Percentiles rank a stretch among this genome's conserved stretches.
Conservation (phyloP, 2,113 vertebrate species). For the Geococcyx californianus region DNA sequence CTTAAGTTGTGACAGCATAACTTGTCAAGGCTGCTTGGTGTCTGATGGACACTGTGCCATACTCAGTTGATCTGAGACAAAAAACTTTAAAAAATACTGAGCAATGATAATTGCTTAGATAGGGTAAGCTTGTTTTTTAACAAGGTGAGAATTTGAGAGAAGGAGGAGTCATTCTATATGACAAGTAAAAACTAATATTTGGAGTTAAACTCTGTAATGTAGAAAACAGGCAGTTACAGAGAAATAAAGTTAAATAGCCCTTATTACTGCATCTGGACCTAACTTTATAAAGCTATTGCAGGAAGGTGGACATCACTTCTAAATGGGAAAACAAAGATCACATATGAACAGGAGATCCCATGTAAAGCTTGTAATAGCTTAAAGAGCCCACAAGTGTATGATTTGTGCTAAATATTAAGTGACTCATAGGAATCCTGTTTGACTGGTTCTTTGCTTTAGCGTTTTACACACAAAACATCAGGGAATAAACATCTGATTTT, state of each 20-base stretch:
- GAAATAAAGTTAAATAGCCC: neutral
- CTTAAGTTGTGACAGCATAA: neutral
- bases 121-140: neutral
- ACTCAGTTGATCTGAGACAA: neutral
- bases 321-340: neutral
- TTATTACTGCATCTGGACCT: neutral
- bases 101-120: neutral
- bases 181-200: neutral
- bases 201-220: neutral
- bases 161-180: neutral
- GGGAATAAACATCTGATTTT: neutral
- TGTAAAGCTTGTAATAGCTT: neutral
- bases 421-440: constrained; percentile 17
- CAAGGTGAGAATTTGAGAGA: neutral
- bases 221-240: neutral
- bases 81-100: neutral
- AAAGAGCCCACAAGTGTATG: neutral
- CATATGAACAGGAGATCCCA: neutral
- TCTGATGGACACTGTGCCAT: neutral
- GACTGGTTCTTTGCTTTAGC: neutral
- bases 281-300: neutral
- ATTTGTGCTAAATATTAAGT: neutral
- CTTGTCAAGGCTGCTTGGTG: neutral
- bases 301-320: neutral
- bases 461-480: neutral